A percentile compares a stretch with the other conserved stretches of the same genome.
These are phyloP conservation scores for Eidolon helvum DNA, from an alignment of 2,113 vertebrate genomes.

Conservation along the genomic window DNA sequence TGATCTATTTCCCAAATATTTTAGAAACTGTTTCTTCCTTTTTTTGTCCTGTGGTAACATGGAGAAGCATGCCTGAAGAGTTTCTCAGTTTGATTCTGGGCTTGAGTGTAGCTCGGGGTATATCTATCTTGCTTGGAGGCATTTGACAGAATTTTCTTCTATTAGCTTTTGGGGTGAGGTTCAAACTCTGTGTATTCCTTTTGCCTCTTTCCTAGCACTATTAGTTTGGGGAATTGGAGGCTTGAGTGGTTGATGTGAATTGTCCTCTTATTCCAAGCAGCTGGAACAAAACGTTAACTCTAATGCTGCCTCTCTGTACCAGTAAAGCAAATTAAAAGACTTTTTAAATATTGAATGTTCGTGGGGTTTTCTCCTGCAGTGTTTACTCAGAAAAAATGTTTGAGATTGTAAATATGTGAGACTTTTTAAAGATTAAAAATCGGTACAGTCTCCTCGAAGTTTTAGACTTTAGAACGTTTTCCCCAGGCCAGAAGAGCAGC, in stretches of 20 bases:
- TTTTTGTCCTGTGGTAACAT: neutral
- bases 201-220: conserved; percentile 50
- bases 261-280: conserved; percentile 31
- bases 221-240: conserved; percentile 75
- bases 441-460: neutral
- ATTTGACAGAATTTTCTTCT: conserved; percentile 62
- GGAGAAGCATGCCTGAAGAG: neutral
- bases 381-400: neutral
- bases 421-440: neutral
- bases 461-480: neutral
- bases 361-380: neutral
- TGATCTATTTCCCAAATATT: neutral
- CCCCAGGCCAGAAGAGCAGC: neutral
- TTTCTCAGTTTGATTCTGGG: conserved; percentile 35
- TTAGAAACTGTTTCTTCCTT: neutral
- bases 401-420: neutral
- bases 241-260: conserved; percentile 59
- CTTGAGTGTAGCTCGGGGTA: neutral
- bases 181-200: conserved; percentile 55
- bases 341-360: neutral
- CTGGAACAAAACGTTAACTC: conserved; percentile 17
- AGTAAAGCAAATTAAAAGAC: neutral
- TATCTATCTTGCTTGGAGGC: neutral
- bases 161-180: conserved; percentile 72
- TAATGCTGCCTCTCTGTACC: neutral